Conservation (phyloP, 2,888 invertebrate species). For the Eupeodes luniger region DNA sequence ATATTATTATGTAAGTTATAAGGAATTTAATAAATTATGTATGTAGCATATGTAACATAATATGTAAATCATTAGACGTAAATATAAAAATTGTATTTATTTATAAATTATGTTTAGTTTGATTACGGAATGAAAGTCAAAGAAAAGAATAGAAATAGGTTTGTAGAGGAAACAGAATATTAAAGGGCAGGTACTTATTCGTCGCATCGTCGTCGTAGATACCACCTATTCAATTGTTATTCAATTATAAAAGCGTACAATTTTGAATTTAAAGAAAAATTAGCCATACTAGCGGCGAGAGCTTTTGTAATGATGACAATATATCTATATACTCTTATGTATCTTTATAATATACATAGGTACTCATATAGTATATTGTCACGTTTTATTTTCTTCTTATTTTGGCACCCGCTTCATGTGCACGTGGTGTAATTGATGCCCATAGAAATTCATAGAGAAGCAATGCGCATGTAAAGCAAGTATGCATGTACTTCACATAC, state of each 20-base stretch:
- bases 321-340: not conserved
- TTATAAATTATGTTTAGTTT: slow-evolving; percentile 13
- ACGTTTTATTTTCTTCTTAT: slow-evolving; percentile 39
- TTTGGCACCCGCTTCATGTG: slow-evolving; percentile 18
- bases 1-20: slow-evolving; percentile 22
- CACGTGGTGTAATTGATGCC: slow-evolving; percentile 36
- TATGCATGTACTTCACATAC: not conserved
- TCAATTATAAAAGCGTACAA: slow-evolving; percentile 1
- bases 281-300: slow-evolving; percentile 5
- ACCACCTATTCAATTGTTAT: not conserved
- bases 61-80: not conserved
- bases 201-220: no score
- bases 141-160: not conserved
- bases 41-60: not conserved
- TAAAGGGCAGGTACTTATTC: not conserved
- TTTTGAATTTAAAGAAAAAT: not conserved
- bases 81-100: not conserved
- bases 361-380: not conserved
- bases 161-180: not conserved
- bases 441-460: slow-evolving; percentile 12
- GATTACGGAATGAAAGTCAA: slow-evolving; percentile 19
- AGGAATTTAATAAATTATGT: slow-evolving; percentile 25
- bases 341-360: no score
- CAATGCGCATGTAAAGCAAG: slow-evolving; percentile 18
- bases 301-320: slow-evolving; percentile 6